A percentile compares a stretch with the other conserved stretches of the same genome.
Conservation (phyloP, 2,888 invertebrate genomes). For the Steinernema scapterisci region DNA sequence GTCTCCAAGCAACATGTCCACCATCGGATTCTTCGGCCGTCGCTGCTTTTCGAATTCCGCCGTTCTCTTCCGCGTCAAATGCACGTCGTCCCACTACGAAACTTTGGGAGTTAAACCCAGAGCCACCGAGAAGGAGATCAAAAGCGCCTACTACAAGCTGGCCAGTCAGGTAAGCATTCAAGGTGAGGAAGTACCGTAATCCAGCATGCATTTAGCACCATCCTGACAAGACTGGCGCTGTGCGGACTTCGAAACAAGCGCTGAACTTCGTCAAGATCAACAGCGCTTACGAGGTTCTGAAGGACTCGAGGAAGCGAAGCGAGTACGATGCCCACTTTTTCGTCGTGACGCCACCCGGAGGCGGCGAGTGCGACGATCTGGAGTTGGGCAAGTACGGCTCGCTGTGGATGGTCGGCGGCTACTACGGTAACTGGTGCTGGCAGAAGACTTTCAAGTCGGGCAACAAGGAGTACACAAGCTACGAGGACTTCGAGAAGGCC, state of each 20-base stretch:
- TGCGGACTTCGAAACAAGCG: background rate
- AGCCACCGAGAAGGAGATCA: conserved; percentile 2
- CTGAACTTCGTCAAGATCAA: conserved; percentile 31
- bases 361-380: background rate
- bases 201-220: too few species aligned
- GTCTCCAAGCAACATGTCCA: conserved; percentile 4
- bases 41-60: conserved; percentile 29
- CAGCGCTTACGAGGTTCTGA: conserved; percentile 37
- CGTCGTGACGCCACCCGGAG: conserved; percentile 6
- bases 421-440: conserved; percentile 8
- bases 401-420: conserved; percentile 1
- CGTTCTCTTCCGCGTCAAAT: background rate
- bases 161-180: background rate
- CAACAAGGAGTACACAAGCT: background rate
- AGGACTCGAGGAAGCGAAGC: conserved; percentile 37
- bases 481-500: conserved; percentile 30
- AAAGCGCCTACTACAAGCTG: background rate
- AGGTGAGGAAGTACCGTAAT: background rate
- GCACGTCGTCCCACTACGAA: conserved; percentile 14
- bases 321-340: conserved; percentile 37
- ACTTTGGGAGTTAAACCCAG: conserved; percentile 12
- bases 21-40: conserved; percentile 28
- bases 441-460: conserved; percentile 7
- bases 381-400: background rate
- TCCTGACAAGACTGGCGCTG: conserved; percentile 17